These are phyloP conservation scores for Drosophila tristis DNA, from an alignment of 1,140 invertebrate species.

Conservation along the genomic window DNA sequence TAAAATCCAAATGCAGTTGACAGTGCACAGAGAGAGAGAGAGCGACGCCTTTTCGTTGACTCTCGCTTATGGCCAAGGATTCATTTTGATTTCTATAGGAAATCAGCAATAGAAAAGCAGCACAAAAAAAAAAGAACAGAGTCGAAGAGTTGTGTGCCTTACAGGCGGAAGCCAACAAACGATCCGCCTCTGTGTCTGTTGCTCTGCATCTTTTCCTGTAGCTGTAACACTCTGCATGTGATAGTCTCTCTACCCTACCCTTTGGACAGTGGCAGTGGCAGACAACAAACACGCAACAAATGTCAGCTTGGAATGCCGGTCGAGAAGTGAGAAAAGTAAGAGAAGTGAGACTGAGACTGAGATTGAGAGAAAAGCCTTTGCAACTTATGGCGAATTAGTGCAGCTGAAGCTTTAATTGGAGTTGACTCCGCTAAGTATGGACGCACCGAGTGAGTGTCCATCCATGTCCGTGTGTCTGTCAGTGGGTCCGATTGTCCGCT, in stretches of 20 bases:
- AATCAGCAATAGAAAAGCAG: slow-evolving; percentile 21
- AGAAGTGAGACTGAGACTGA: not conserved
- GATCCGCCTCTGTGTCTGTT: too few species aligned
- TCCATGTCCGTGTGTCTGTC: slow-evolving; percentile 32
- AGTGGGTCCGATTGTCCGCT: slow-evolving; percentile 3
- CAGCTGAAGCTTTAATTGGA: slow-evolving; percentile 70
- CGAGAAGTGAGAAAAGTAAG: slow-evolving; percentile 15
- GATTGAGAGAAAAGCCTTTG: slow-evolving; percentile 57
- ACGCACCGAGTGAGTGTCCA: not conserved
- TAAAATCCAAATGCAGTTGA: slow-evolving; percentile 23
- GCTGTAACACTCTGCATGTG: not conserved
- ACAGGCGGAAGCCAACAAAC: not conserved
- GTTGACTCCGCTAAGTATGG: slow-evolving; percentile 30
- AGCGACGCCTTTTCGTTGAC: slow-evolving; percentile 29
- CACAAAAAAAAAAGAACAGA: slow-evolving; percentile 10
- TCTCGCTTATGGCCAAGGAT: slow-evolving; percentile 61
- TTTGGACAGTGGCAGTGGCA: slow-evolving; percentile 2
- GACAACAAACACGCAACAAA: slow-evolving; percentile 66
- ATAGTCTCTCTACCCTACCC: slow-evolving; percentile 35
- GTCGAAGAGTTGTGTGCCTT: slow-evolving; percentile 27
- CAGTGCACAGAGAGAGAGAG: slow-evolving; percentile 16
- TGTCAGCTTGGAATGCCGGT: slow-evolving; percentile 60
- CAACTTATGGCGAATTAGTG: slow-evolving; percentile 76
- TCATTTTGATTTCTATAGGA: slow-evolving; percentile 69
- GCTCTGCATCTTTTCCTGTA: not conserved